Conservation (phyloP, 2,888 invertebrate genomes). For the Mythimna pallens region DNA sequence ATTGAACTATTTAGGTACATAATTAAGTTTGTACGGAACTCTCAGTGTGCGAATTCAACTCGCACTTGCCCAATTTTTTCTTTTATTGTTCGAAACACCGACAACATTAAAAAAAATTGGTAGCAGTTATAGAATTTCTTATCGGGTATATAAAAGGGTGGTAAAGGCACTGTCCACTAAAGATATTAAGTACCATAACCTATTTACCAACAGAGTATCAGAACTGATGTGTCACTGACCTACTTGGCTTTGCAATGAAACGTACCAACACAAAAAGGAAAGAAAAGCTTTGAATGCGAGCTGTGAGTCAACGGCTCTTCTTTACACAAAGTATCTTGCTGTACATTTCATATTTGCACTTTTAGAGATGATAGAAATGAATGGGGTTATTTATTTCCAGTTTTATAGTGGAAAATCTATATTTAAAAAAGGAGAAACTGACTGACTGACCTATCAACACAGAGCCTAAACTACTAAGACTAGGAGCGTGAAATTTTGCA, state of each 20-base stretch:
- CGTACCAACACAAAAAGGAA: conserved; percentile 81
- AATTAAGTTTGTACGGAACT: too few species aligned
- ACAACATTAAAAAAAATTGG: too few species aligned
- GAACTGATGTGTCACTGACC: conserved; percentile 79
- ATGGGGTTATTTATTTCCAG: conserved; percentile 4
- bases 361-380: conserved; percentile 26
- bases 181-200: conserved; percentile 47
- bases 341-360: conserved; percentile 52
- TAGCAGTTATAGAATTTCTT: too few species aligned
- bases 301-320: conserved; percentile 80
- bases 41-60: too few species aligned
- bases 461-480: too few species aligned
- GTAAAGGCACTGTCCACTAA: not conserved
- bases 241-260: conserved; percentile 86
- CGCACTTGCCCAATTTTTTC: too few species aligned
- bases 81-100: too few species aligned
- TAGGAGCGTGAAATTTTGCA: too few species aligned
- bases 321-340: conserved; percentile 64
- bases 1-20: too few species aligned
- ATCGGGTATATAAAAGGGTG: too few species aligned
- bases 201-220: conserved; percentile 63
- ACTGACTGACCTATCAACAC: too few species aligned
- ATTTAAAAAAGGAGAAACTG: too few species aligned
- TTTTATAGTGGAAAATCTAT: not conserved
- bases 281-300: conserved; percentile 80